Conservation (phyloP, 2,113 vertebrate species). For the Turdus rufiventris region DNA sequence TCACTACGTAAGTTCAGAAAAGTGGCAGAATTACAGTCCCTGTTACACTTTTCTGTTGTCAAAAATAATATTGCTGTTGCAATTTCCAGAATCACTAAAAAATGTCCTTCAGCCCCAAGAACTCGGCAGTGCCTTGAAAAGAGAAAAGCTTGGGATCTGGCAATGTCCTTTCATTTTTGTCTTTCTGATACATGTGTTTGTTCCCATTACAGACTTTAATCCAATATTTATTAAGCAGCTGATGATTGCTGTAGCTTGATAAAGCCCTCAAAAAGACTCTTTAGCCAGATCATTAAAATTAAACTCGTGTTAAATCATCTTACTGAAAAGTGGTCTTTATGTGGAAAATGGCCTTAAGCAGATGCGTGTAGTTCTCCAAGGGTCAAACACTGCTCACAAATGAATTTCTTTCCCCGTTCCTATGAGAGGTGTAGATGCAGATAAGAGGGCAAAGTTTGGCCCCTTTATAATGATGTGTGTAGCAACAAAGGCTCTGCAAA, state of each 20-base stretch:
- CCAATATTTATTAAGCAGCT: constrained; percentile 59
- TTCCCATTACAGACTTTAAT: constrained; percentile 40
- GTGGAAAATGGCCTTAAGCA: background rate
- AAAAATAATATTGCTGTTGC: background rate
- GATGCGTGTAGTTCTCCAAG: background rate
- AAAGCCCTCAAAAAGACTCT: constrained; percentile 38
- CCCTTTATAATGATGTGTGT: background rate
- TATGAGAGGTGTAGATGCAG: background rate
- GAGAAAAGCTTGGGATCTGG: background rate
- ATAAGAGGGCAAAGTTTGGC: constrained; percentile 9
- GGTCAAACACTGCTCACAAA: background rate
- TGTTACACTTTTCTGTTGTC: background rate
- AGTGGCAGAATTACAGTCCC: background rate
- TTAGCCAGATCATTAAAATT: constrained; percentile 36
- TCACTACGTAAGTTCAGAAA: background rate
- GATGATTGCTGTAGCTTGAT: constrained; percentile 43
- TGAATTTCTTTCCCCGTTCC: background rate
- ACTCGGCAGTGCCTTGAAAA: background rate
- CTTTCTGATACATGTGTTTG: background rate
- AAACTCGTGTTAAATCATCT: constrained; percentile 18
- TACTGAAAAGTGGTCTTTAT: background rate
- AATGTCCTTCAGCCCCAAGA: background rate
- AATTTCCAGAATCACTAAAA: background rate
- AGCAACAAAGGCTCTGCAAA: background rate
- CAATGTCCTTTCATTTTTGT: background rate